Evolutionary conservation across 2,888 invertebrate species (phyloP), one percentile per base, ranked within the genome.

Genomic region (Clusia tigrina): DNA sequence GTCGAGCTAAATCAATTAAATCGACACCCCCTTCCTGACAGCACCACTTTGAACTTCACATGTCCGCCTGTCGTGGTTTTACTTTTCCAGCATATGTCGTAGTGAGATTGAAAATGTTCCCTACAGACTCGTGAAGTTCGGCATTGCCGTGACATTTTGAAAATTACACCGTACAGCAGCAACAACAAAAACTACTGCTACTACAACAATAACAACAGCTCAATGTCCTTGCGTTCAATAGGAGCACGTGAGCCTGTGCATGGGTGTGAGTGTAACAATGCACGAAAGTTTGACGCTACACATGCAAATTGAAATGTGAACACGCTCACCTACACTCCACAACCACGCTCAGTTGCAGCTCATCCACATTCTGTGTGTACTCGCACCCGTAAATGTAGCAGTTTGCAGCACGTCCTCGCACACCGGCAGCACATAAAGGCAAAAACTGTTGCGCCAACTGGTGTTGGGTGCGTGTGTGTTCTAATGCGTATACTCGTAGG

Each of bases 221-320:
- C 63, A 58, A 55, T 63, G 55, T 67, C 51, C 54, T 54, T 71
- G 60, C 65, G 72, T 67, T 71, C 68, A 67, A 68, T 68, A 65
- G 66, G 54, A 54, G 5, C 58, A 53, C 25, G 25, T 24, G 42
- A 32, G 53, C 59, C 37, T 25, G 61, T 54, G 57, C 20, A 24
- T 42, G 51, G 54, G 54, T 42, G 62, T 52, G 59, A 59, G 55
- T 48, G 74, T 69, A 77, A 77, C 74, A 74, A 76, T 73, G 72
- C 73, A 73, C 73, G 75, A 74, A 74, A 74, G 77, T 74, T 74
- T 74, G 77, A 67, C 69, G 76, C 74, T 71, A 69, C 74, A 74
- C 77, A 74, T 77, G 77, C 74, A 74, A 77, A 74, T 77, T 77
- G 76, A 77, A 76, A 77, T 74, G 77, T 74, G 70, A 64, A 17